A percentile compares a stretch with the other conserved stretches of the same genome.
Evolutionary conservation across 2,797 vertebrate species (phyloP).

Genomic region (Pelobates cultripes): DNA sequence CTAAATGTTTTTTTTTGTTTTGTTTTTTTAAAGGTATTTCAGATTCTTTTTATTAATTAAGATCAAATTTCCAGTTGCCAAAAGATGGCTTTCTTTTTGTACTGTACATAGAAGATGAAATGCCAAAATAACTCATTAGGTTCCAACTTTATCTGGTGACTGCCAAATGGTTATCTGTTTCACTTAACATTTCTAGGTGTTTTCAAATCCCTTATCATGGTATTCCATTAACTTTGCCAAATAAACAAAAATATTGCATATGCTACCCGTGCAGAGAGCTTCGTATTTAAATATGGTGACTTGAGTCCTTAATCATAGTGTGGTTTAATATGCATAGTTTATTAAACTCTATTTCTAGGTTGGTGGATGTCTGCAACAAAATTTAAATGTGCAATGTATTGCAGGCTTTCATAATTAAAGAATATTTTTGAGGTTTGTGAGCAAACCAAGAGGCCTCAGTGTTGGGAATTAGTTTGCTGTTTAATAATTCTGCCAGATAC

Average conservation of each 20-base stretch:
- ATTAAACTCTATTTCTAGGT: conserved; percentile 4
- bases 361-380: neutral
- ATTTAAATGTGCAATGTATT: conserved; percentile 27
- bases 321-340: conserved; percentile 1
- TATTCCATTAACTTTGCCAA: conserved; percentile 58
- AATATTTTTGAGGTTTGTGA: neutral
- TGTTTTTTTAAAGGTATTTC: conserved; percentile 48
- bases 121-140: conserved; percentile 67
- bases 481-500: neutral
- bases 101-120: conserved; percentile 62
- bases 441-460: conserved; percentile 14
- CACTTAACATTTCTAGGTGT: conserved; percentile 57
- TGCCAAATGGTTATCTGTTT: conserved; percentile 69
- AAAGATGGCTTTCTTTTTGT: conserved; percentile 67
- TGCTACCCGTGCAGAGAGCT: conserved; percentile 27
- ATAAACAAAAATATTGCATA: conserved; percentile 23
- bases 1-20: neutral
- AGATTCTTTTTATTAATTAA: conserved; percentile 37
- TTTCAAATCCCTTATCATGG: conserved; percentile 52
- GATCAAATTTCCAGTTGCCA: conserved; percentile 67
- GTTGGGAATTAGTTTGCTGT: conserved; percentile 1
- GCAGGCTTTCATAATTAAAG: conserved; percentile 11
- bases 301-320: conserved; percentile 9
- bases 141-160: conserved; percentile 63
- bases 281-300: conserved; percentile 39